phyloP scores from a whole-genome alignment of 2,888 invertebrate species.

The Cephus pulcher region DNA sequence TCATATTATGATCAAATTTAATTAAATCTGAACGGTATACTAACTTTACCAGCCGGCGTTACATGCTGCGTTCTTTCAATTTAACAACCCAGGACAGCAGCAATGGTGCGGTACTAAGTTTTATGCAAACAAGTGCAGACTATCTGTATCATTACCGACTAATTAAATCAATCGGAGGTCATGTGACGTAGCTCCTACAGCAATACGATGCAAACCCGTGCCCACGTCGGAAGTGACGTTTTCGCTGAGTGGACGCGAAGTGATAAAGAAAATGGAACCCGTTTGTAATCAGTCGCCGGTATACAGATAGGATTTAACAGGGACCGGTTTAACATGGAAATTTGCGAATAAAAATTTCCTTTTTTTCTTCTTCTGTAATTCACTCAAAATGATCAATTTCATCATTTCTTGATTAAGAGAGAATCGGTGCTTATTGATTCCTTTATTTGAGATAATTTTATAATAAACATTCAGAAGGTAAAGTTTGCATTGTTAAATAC shows the following conservation, averaged over 20 bases:
- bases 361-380: neutral
- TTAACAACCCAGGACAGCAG: neutral
- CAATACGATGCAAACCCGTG: conserved; percentile 3
- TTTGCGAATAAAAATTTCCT: neutral
- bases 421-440: neutral
- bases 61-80: neutral
- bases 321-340: neutral
- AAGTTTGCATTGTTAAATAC: neutral
- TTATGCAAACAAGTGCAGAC: neutral
- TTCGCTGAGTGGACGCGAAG: neutral
- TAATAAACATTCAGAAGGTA: neutral
- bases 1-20: neutral
- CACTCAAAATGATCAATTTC: neutral
- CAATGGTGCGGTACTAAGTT: neutral
- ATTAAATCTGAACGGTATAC: neutral
- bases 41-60: neutral
- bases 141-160: conserved; percentile 17
- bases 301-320: neutral
- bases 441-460: neutral
- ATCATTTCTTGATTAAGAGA: neutral
- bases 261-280: neutral
- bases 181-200: conserved; percentile 16
- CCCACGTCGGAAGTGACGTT: conserved; percentile 18
- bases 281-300: neutral
- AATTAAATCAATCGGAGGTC: conserved; percentile 26